Percentiles rank a stretch among this genome's conserved stretches.
Evolutionary conservation across 2,888 invertebrate species (phyloP).

Genomic region (Pedicia rivosa): DNA sequence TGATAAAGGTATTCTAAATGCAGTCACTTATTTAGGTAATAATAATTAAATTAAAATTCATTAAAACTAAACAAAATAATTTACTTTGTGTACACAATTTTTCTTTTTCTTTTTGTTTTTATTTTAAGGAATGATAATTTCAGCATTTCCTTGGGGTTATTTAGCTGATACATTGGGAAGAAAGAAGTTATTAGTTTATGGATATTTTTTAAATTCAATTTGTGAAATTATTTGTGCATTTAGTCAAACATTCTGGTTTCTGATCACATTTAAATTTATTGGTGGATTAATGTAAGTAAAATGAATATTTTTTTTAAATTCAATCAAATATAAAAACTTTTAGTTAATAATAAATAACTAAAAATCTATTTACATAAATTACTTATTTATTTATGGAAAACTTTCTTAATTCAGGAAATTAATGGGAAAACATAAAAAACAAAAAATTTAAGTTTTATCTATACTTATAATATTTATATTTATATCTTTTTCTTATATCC

Average conservation of each 20-base stretch:
- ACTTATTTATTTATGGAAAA: no score
- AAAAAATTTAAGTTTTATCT: no score
- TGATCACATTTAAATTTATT: slow-evolving; percentile 53
- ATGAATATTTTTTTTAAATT: no score
- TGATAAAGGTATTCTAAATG: slow-evolving; percentile 55
- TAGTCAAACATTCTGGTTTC: slow-evolving; percentile 46
- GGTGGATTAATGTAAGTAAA: slow-evolving; percentile 59
- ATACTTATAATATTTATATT: no score
- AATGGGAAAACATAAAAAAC: no score
- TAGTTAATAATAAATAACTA: no score
- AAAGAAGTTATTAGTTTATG: slow-evolving; percentile 46
- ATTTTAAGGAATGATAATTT: slow-evolving; percentile 52
- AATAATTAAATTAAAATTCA: slow-evolving; percentile 3
- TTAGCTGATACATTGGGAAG: slow-evolving; percentile 58
- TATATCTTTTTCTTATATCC: no score
- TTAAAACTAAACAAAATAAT: no score
- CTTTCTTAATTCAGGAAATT: no score
- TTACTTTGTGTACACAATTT: neutral
- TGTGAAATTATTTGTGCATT: slow-evolving; percentile 46
- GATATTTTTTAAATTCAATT: slow-evolving; percentile 44
- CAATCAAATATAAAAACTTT: no score
- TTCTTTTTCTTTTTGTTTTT: slow-evolving; percentile 1
- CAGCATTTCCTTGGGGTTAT: slow-evolving; percentile 63
- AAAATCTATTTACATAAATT: no score
- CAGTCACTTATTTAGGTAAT: slow-evolving; percentile 53